Evolutionary conservation across 2,888 invertebrate species (phyloP), one percentile per base, ranked within the genome.

Genomic region (Cataglyphis rosenhaueri): DNA sequence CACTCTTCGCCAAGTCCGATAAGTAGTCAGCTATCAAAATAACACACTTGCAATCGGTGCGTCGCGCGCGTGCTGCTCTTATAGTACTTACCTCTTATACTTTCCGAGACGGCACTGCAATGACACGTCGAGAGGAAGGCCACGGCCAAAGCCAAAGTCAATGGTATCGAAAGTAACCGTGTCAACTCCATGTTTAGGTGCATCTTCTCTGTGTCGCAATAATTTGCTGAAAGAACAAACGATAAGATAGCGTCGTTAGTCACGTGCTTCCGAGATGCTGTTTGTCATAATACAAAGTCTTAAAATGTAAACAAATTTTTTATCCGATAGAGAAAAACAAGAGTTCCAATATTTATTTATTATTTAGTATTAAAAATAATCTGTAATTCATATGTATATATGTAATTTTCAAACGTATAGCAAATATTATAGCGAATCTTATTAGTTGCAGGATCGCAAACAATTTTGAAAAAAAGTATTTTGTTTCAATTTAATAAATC

Each of bases 71-170:
- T 52, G 59, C 64, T 73, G 32, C 48, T 57, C 59, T 75, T 35
- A 21, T 52, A 48, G 29, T 57, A 88, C 92, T 91, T 85, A 93
- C 93, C 93, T 91, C 92, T 92, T 88, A 94, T 93, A 88, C 92
- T 93, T 84, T 94, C 93, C 82, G 93, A 92, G 71, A 90, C 91
- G 68, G 89, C 91, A 79, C 87, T 86, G 90, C 91, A 93, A 57
- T 79, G 89, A 64, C 84, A 87, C 73, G 88, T 84, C 76, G 90
- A 86, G 32, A 92, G 86, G 74, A 92, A 86, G 82, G 91, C 85
- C 89, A 93, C 88, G 83, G 89, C 89, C 88, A 91, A 84, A 81
- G 84, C 83, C 81, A 89, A 86, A 74, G 88, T 88, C 84, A 92
- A 85, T 87, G 84, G 86, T 85, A 86, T 87, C 85, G 86, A 88